Evolutionary conservation across 2,797 vertebrate genomes (phyloP).

Genomic region (Odontamblyopus lacepedii): DNA sequence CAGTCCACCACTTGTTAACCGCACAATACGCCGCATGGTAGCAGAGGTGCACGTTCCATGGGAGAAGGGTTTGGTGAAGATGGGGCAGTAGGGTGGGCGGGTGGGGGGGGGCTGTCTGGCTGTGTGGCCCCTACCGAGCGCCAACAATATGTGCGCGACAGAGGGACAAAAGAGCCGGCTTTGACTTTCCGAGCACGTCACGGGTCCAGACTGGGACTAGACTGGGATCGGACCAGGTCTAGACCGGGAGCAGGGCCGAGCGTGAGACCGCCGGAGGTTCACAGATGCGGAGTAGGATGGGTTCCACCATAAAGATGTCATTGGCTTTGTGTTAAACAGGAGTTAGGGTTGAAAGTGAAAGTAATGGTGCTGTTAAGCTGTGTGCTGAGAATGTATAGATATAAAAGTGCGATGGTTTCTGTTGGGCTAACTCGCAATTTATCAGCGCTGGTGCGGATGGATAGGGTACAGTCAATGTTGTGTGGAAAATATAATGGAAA

Average conservation of each 20-base stretch:
- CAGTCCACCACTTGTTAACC: constrained; percentile 2
- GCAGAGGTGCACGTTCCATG: background rate
- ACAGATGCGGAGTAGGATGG: background rate
- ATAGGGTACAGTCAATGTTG: background rate
- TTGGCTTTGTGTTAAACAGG: background rate
- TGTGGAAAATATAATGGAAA: background rate
- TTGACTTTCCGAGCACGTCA: constrained; percentile 89
- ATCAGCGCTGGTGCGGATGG: background rate
- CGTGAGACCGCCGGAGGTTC: background rate
- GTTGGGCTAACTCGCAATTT: background rate
- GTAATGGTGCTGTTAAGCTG: background rate
- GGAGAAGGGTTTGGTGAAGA: background rate
- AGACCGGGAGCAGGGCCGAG: constrained; percentile 18
- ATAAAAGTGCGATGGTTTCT: background rate
- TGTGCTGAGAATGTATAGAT: background rate
- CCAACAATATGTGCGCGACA: constrained; percentile 85
- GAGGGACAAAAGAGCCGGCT: constrained; percentile 85
- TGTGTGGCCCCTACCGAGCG: constrained; percentile 76
- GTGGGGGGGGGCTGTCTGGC: constrained; percentile 48
- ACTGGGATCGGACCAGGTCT: constrained; percentile 38
- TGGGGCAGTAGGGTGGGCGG: background rate
- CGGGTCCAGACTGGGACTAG: constrained; percentile 20
- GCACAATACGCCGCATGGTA: too few species aligned
- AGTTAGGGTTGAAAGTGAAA: background rate
- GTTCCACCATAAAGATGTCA: constrained; percentile 9